Percentiles rank a stretch among this genome's conserved stretches.
These are phyloP conservation scores for Alloplasta piceator DNA, from an alignment of 2,888 invertebrate species.

Conservation along the genomic window DNA sequence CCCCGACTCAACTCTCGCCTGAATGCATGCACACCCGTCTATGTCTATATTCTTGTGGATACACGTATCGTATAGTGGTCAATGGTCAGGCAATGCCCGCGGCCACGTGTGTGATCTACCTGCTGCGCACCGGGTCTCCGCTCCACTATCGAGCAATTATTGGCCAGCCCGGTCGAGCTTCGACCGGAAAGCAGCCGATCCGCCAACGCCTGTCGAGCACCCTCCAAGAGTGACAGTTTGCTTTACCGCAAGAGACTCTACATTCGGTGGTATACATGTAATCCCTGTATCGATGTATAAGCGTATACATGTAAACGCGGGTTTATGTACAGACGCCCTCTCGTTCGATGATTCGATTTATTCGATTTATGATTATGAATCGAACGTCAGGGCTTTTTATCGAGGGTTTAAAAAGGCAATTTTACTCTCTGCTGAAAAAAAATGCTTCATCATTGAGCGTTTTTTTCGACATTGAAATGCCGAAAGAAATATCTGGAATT, in stretches of 20 bases:
- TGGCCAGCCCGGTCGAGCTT: conserved; percentile 61
- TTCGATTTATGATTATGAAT: conserved; percentile 45
- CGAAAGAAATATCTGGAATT: too few relatives aligned
- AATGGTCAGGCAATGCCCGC: conserved; percentile 58
- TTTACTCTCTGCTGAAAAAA: too few relatives aligned
- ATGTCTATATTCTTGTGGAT: conserved; percentile 8
- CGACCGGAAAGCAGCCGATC: conserved; percentile 57
- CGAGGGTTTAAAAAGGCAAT: too few relatives aligned
- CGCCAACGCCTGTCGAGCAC: conserved; percentile 66
- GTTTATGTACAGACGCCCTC: conserved; percentile 13
- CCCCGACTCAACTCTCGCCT: conserved; percentile 10
- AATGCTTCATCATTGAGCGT: too few relatives aligned
- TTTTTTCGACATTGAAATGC: too few relatives aligned
- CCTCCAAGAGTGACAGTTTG: conserved; percentile 64
- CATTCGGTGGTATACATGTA: conserved; percentile 7
- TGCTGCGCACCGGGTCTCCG: conserved; percentile 34
- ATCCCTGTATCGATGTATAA: conserved; percentile 17
- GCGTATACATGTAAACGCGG: not conserved
- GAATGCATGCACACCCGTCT: too few relatives aligned
- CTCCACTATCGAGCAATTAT: conserved; percentile 64
- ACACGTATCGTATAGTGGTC: conserved; percentile 36
- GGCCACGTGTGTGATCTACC: conserved; percentile 64
- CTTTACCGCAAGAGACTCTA: conserved; percentile 60
- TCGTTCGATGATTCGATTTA: conserved; percentile 38
- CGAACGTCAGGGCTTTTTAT: not conserved